A percentile compares a stretch with the other conserved stretches of the same genome.
These are phyloP conservation scores for Machimus rusticus DNA, from an alignment of 2,888 invertebrate species.

Conservation along the genomic window DNA sequence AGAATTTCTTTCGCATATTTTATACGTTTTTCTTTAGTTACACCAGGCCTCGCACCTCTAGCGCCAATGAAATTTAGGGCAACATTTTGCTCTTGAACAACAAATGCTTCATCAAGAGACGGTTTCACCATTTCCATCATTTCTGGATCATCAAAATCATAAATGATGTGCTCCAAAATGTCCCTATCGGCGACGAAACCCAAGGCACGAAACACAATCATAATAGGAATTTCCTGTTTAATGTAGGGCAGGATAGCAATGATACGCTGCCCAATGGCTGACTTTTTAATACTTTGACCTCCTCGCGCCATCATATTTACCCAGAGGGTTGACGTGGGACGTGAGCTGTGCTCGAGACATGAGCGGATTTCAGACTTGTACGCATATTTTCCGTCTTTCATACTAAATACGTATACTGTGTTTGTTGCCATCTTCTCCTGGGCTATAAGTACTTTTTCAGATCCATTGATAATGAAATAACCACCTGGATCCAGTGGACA, in stretches of 20 bases:
- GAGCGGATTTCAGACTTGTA: constrained; percentile 98
- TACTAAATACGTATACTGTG: constrained; percentile 98
- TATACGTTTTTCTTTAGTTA: constrained; percentile 98
- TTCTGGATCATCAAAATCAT: constrained; percentile 99
- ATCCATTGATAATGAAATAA: constrained; percentile 99
- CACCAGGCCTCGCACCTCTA: constrained; percentile 96
- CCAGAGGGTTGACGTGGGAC: constrained; percentile 98
- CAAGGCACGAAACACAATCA: constrained; percentile 99
- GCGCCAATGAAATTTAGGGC: constrained; percentile 98
- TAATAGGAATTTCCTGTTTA: constrained; percentile 99
- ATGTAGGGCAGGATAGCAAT: constrained; percentile 98
- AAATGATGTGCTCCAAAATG: constrained; percentile 99
- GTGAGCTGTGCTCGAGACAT: constrained; percentile 87
- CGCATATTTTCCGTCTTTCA: constrained; percentile 99
- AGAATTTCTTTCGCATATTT: constrained; percentile 99
- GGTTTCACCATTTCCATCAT: constrained; percentile 99
- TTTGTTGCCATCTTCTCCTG: constrained; percentile 99
- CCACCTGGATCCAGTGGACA: constrained; percentile 99
- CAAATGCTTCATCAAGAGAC: constrained; percentile 98
- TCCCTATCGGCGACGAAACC: constrained; percentile 99
- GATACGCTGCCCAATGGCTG: constrained; percentile 98
- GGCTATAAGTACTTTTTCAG: constrained; percentile 97
- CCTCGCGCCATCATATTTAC: constrained; percentile 99
- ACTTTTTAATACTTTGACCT: constrained; percentile 98
- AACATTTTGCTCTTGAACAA: constrained; percentile 98